Base-by-base conservation (phyloP, 2,113 vertebrate genomes). In the Saccopteryx bilineata region DNA sequence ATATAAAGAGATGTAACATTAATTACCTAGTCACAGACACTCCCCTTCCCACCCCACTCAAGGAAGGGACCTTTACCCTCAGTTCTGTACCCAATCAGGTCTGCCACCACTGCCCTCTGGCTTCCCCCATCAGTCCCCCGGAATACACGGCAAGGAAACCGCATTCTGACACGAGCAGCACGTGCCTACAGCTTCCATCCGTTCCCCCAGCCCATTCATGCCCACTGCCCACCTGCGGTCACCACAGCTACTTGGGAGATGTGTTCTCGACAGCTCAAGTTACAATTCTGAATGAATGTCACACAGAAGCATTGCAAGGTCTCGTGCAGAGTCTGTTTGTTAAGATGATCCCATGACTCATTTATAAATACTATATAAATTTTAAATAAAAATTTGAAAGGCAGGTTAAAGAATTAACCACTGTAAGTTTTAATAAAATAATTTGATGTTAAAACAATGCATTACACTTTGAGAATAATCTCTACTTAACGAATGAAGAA, bases 361-460 rank as follows among this genome's bases (percentile, higher is more conserved):
- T 14, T 0, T 71, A 92, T 48, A 83, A 84, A 79, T 46, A 63
- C 65, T 58, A 79, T 56, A 72, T 76, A 54, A 85, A 39, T 52
- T 60, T 46, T 50, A 81, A 96, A 50, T 63, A 33, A 39, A 39
- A 39, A 39, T 39, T 39, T 39, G 39, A 39, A 68, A 23, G 18
- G 28, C 1, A 66, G 7, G 52, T 79, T 87, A 81, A 93, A 88
- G 61, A 95, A 87, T 87, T 31, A 93, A 81, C 5, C 9, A 87
- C 13, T 1, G 13, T 75, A 72, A 39, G 0, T 66, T 91, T 90
- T 46, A 69, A 65, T 26, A 24, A 92, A 33, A 87, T 88, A 78
- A 86, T 56, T 88, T 31, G 79, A 83, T 12, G n/a, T 86, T 93
- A 91, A 86, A 97, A 56, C 18, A 88, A 78, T 24, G 17, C 61